Evolutionary conservation across 2,797 vertebrate species (phyloP).

Genomic region (Lepilemur ruficaudatus): DNA sequence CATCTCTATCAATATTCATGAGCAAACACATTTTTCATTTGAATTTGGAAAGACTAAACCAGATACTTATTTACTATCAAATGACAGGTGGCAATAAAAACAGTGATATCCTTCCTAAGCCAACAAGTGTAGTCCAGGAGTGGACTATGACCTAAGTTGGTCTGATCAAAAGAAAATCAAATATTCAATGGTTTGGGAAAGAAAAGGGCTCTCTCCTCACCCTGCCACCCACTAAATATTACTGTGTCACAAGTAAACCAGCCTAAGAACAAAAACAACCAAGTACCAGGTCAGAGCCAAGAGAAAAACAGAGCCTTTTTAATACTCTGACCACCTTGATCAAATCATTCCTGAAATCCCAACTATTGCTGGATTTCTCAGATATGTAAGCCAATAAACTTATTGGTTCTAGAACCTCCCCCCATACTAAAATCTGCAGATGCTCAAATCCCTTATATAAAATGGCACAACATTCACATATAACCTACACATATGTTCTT

Average conservation of each 20-base stretch:
- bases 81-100: not conserved
- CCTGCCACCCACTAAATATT: not conserved
- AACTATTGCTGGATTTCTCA: slow-evolving; percentile 4
- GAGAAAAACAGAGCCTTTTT: not conserved
- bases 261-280: not conserved
- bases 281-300: not conserved
- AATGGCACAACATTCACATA: not conserved
- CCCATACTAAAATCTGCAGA: not conserved
- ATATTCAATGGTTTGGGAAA: not conserved
- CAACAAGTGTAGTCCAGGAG: not conserved
- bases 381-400: not conserved
- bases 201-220: not conserved
- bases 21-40: slow-evolving; percentile 18
- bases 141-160: not conserved
- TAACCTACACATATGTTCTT: not conserved
- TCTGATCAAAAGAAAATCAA: not conserved
- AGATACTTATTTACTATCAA: slow-evolving; percentile 14
- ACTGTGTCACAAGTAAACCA: slow-evolving; percentile 8
- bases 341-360: not conserved
- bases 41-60: not conserved
- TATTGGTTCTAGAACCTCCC: not conserved
- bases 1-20: not conserved
- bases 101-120: not conserved
- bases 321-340: not conserved
- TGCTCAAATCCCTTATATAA: not conserved